Base-by-base conservation (phyloP, 2,888 invertebrate genomes). In the Agelastica alni region DNA sequence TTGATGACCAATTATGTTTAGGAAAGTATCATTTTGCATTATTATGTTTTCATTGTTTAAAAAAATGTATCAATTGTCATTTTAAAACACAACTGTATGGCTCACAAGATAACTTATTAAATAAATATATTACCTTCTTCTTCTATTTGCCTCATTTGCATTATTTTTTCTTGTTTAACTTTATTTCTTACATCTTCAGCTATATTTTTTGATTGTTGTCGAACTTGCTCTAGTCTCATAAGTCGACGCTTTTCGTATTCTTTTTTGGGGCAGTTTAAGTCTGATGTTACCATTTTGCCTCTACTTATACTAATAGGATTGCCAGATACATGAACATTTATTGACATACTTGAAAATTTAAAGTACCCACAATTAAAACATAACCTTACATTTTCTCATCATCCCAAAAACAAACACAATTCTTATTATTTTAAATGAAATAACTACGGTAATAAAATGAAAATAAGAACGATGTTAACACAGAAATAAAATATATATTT, bases 161-260 rank as follows among this genome's bases (percentile, higher is more conserved):
- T 78, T 37, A 75, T 72, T 56, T 81, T 79, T 58, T 81, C 81
- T 28, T 75, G 76, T 28, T 78, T 79, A 0, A 83, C 81, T 61
- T 81, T 79, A 51, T 82, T 78, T 1, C 85, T 74, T 53, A 83
- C 70, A 59, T 75, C 71, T 32, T 79, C 79, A 1, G 86, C 83
- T 59, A 85, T 76, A 60, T 81, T 80, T 64, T 81, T 85, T 0
- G 85, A 84, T 64, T 85, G 83, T 60, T 84, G 81, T 16, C 86
- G 79, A 70, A 85, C 86, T 79, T 86, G 85, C 67, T 83, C 79
- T 52, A 85, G 69, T 60, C 86, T 80, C 69, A 83, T 79, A 61
- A 81, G 78, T 44, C 84, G 78, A 51, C 84, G 79, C 63, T 80
- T 80, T 52, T 82, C 79, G 60, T 81, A 81, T 64, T 82, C 81